These are phyloP conservation scores for Proisotoma minuta DNA, from an alignment of 2,888 invertebrate species.

Conservation along the genomic window DNA sequence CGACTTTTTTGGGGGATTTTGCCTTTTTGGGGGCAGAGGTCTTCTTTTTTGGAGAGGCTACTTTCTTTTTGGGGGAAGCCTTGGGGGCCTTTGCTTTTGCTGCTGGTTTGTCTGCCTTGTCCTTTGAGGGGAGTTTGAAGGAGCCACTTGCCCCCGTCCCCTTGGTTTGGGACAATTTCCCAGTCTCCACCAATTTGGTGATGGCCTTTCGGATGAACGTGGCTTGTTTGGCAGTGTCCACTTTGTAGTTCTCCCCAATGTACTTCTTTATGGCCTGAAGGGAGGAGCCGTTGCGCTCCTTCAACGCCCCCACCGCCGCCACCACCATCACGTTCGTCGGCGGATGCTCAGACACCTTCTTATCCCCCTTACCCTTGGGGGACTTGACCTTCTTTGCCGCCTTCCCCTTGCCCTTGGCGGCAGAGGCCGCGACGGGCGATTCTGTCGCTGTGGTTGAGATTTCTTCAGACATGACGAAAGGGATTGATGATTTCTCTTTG, in stretches of 20 bases:
- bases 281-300: conserved; percentile 58
- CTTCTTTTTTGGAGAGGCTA: not conserved
- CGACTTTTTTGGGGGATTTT: not conserved
- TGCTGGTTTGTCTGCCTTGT: not conserved
- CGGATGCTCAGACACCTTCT: conserved; percentile 53
- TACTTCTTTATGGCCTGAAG: conserved; percentile 60
- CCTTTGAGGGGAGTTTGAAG: conserved; percentile 20
- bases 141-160: conserved; percentile 23
- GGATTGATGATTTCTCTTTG: too few species aligned
- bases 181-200: conserved; percentile 56
- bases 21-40: conserved; percentile 11
- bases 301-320: conserved; percentile 51
- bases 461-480: too few species aligned
- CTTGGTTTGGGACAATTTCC: conserved; percentile 45
- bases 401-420: conserved; percentile 29
- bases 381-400: conserved; percentile 25
- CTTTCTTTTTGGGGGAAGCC: conserved; percentile 1
- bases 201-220: conserved; percentile 60
- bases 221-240: conserved; percentile 58
- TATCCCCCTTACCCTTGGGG: conserved; percentile 2
- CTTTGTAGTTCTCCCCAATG: conserved; percentile 58
- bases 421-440: too few species aligned
- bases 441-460: too few species aligned
- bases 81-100: conserved; percentile 4
- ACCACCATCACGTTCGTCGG: conserved; percentile 58